Evolutionary conservation across 2,888 invertebrate genomes (phyloP).

Genomic region (Chirona hameri): DNA sequence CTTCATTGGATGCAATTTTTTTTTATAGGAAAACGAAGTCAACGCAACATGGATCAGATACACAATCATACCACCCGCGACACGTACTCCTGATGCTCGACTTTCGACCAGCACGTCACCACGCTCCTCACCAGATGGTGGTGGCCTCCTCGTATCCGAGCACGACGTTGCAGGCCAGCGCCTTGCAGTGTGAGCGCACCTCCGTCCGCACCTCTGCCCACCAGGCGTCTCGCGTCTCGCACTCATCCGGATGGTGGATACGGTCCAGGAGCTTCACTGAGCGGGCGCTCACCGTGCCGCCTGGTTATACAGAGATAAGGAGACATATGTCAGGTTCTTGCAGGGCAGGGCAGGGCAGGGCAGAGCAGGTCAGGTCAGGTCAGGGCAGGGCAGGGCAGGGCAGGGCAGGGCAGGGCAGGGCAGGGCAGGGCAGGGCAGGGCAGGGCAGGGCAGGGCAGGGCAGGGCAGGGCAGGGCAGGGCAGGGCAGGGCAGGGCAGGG

Average conservation of each 20-base stretch:
- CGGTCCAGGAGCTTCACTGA: slow-evolving; percentile 78
- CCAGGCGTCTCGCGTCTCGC: slow-evolving; percentile 89
- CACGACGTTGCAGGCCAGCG: slow-evolving; percentile 89
- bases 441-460: too few relatives aligned
- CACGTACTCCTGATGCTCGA: too few relatives aligned
- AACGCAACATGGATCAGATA: neutral
- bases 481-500: too few relatives aligned
- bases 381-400: neutral
- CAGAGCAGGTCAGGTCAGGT: too few relatives aligned
- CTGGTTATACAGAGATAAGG: slow-evolving; percentile 45
- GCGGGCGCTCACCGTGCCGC: slow-evolving; percentile 77
- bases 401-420: too few relatives aligned
- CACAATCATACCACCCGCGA: too few relatives aligned
- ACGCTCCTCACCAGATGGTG: slow-evolving; percentile 71
- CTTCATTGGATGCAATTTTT: neutral
- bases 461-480: too few relatives aligned
- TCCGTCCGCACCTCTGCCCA: slow-evolving; percentile 96
- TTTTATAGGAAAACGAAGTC: neutral
- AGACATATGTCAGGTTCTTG: neutral
- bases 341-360: neutral
- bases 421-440: too few relatives aligned
- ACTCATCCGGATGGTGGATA: slow-evolving; percentile 66
- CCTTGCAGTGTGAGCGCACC: slow-evolving; percentile 86
- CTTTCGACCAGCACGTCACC: too few relatives aligned
- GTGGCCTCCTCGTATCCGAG: slow-evolving; percentile 90